phyloP scores from a whole-genome alignment of 2,113 vertebrate species.

The Tychaedon coryphoeus region DNA sequence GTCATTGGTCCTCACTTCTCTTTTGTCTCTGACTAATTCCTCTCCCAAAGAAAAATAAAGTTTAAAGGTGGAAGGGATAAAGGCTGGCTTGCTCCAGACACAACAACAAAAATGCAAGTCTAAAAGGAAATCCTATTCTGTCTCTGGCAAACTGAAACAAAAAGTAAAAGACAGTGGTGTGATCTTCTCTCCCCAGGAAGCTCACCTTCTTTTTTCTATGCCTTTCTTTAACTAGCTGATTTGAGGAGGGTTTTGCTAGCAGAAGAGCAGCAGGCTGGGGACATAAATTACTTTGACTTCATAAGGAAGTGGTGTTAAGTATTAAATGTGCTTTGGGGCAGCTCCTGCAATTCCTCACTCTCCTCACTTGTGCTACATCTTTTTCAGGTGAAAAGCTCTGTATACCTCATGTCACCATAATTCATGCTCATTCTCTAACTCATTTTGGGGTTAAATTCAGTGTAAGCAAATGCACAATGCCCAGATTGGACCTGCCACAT shows the following conservation, averaged over 20 bases:
- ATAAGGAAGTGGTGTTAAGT: not conserved
- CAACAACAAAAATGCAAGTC: not conserved
- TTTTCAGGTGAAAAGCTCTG: not conserved
- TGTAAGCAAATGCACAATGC: not conserved
- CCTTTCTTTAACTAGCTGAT: not conserved
- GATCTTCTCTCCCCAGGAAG: not conserved
- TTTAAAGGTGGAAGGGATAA: not conserved
- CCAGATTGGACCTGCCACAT: not conserved
- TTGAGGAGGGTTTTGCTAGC: not conserved
- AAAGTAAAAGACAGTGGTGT: not conserved
- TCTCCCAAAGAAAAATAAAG: not conserved
- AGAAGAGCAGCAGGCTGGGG: not conserved
- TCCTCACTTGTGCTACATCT: not conserved
- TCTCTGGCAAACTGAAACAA: not conserved
- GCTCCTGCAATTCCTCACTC: not conserved
- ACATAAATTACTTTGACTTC: not conserved
- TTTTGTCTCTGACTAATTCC: constrained; percentile 18
- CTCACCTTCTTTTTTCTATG: not conserved
- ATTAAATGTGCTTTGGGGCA: constrained; percentile 13
- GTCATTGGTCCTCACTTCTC: constrained; percentile 7
- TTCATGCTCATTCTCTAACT: not conserved
- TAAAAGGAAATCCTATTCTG: not conserved
- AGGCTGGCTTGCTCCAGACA: not conserved
- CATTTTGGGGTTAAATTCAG: not conserved
- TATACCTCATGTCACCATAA: not conserved